Percentiles rank a stretch among this genome's conserved stretches.
Evolutionary conservation across 1,140 invertebrate species (phyloP).

Genomic region (Drosophila equinoxialis): DNA sequence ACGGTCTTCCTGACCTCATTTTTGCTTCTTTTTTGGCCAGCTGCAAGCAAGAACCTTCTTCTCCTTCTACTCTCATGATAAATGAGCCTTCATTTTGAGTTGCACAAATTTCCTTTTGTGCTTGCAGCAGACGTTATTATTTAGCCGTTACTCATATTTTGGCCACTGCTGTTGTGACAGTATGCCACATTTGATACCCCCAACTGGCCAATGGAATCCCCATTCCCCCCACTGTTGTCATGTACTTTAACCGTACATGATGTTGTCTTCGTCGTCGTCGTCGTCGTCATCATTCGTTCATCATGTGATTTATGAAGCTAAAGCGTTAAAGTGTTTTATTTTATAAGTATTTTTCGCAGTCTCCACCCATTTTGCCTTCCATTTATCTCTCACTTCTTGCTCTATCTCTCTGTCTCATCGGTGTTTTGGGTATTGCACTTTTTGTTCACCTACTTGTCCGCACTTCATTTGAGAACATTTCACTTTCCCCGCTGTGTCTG

Average conservation of each 20-base stretch:
- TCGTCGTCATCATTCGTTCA: conserved; percentile 32
- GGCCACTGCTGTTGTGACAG: conserved; percentile 76
- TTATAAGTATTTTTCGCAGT: conserved; percentile 11
- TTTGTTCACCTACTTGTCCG: conserved; percentile 63
- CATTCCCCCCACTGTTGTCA: conserved; percentile 2
- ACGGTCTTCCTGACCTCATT: conserved; percentile 59
- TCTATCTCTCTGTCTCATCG: neutral
- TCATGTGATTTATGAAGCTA: conserved; percentile 70
- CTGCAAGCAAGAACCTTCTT: conserved; percentile 49
- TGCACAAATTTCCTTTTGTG: conserved; percentile 38
- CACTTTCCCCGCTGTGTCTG: conserved; percentile 59
- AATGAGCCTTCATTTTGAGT: conserved; percentile 52
- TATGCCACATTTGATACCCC: conserved; percentile 22
- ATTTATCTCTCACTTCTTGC: conserved; percentile 44
- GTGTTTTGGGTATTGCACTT: conserved; percentile 24
- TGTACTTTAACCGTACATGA: conserved; percentile 54
- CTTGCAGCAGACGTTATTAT: conserved; percentile 68
- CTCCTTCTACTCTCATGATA: conserved; percentile 41
- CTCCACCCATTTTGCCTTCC: conserved; percentile 33
- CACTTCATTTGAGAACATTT: conserved; percentile 75
- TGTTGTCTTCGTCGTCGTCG: conserved; percentile 54
- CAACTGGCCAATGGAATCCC: neutral
- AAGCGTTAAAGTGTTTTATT: conserved; percentile 77
- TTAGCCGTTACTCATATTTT: conserved; percentile 79
- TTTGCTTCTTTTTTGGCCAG: conserved; percentile 20